Percentiles rank a stretch among this genome's conserved stretches.
Conservation (phyloP, 2,113 vertebrate genomes). For the Prietella phreatophila region DNA sequence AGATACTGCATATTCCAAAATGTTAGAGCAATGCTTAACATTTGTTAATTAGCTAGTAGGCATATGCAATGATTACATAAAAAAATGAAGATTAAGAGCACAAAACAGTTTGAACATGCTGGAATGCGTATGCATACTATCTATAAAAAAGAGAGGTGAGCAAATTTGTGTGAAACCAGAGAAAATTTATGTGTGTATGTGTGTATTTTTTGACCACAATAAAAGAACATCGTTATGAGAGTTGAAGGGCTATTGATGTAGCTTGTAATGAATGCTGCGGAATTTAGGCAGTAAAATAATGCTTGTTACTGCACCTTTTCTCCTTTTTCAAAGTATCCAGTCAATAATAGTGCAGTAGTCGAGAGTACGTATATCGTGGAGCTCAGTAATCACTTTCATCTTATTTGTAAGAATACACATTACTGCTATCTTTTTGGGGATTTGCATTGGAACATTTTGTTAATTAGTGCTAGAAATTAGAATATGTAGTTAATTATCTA, state of each 20-base stretch:
- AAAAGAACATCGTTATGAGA: background rate
- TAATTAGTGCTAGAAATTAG: conserved; percentile 7
- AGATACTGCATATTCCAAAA: too few species aligned
- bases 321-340: background rate
- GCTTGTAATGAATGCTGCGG: background rate
- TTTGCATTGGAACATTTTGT: conserved; percentile 20
- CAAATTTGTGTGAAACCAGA: background rate
- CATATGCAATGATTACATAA: background rate
- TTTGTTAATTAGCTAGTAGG: background rate
- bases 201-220: background rate
- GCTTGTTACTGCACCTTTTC: background rate
- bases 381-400: background rate
- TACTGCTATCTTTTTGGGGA: background rate
- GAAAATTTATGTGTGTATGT: background rate
- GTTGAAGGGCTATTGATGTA: background rate
- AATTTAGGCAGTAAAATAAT: conserved; percentile 2
- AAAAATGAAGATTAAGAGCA: background rate
- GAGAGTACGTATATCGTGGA: background rate
- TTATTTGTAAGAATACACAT: background rate
- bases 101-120: background rate
- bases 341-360: background rate
- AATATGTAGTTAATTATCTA: conserved; percentile 14
- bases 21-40: background rate
- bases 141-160: background rate
- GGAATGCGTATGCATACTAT: background rate